Base-by-base conservation (phyloP, 1,140 invertebrate species). In the Epicauta chinensis region DNA sequence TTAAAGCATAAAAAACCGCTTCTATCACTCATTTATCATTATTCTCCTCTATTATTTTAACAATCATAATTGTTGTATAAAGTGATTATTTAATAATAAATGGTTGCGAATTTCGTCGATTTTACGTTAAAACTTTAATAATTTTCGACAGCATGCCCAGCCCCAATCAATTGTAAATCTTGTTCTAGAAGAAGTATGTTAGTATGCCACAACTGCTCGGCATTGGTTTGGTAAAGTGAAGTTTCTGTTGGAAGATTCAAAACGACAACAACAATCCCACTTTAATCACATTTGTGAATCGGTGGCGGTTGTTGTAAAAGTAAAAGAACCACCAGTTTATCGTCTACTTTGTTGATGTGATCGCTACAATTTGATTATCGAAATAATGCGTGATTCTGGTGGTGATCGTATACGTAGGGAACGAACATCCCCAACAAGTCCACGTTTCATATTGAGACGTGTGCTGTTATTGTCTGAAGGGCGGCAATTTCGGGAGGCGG, bases 391-490 rank as follows among this genome's bases (percentile, higher is more conserved):
- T 29, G 66, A 65, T 45, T 62, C 61, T 45, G 66, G 63, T 51
- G 66, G 63, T 51, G 66, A 68, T 31, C 63, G 66, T n/a, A 65
- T 68, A 15, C 60, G 66, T 2, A 53, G 60, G 37, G 64, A 66
- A 34, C 52, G 66, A 36, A 55, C 62, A 29, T 57, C 64, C n/a
- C 64, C 66, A 9, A 55, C 64, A 5, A 88, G 85, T 70, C 86
- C 87, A 2, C 74, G 84, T 35, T 77, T 87, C 52, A 86, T 87
- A 1, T 63, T 89, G 10, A 78, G 86, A 35, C 77, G 83, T 44
- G 77, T 91, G 40, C 71, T 91, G 59, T 73, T 87, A 34, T 69
- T 91, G 42, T 83, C 86, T 48, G 88, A 91, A 63, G 87, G 86
- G 2, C 69, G 83, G 11, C 86, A 90, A 67, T 89, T 86, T 64